Conservation (phyloP, 2,797 vertebrate genomes). For the Eupleurogrammus muticus region DNA sequence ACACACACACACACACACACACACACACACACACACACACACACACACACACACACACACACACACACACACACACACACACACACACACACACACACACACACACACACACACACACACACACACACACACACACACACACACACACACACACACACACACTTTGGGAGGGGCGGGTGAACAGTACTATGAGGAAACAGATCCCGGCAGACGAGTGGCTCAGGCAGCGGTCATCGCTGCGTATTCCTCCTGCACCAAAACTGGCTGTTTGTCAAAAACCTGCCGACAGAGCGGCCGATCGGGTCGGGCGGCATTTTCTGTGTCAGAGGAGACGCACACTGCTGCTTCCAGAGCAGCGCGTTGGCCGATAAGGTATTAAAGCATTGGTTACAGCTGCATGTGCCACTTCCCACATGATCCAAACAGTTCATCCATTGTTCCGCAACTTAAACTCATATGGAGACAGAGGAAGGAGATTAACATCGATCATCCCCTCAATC, state of each 20-base stretch:
- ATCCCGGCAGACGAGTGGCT: constrained; percentile 17
- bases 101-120: constrained; percentile 8
- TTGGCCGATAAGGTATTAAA: constrained; percentile 22
- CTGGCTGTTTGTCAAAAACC: constrained; percentile 30
- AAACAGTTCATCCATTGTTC: constrained; percentile 59
- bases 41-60: constrained; percentile 11
- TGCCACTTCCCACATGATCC: constrained; percentile 51
- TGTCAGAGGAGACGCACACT: constrained; percentile 14
- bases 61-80: constrained; percentile 5
- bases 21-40: constrained; percentile 12
- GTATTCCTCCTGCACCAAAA: constrained; percentile 17
- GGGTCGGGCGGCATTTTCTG: constrained; percentile 64
- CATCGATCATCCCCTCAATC: constrained; percentile 18
- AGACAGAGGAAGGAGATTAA: constrained; percentile 29
- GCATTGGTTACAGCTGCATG: constrained; percentile 50
- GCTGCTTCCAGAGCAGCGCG: constrained; percentile 23
- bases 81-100: constrained; percentile 17
- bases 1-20: constrained; percentile 7
- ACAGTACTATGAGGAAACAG: constrained; percentile 53
- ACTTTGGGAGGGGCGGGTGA: constrained; percentile 33
- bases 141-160: constrained; percentile 21
- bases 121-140: constrained; percentile 8
- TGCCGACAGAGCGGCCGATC: constrained; percentile 44
- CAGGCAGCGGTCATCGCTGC: background rate
- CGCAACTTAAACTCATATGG: constrained; percentile 36